phyloP scores from a whole-genome alignment of 2,113 vertebrate species.

The Nyctibius bracteatus region DNA sequence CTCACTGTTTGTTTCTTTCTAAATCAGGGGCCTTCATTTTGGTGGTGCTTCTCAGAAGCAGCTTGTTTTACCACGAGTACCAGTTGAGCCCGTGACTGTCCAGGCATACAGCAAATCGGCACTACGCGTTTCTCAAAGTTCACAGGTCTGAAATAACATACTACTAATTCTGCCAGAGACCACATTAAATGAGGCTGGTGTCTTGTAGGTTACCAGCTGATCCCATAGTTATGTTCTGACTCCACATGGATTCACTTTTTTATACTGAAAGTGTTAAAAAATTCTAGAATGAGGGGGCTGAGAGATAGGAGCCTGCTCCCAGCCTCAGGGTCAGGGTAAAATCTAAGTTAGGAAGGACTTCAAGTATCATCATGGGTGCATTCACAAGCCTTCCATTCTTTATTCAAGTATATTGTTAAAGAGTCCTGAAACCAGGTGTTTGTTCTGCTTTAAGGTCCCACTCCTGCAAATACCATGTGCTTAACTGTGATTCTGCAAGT shows the following conservation, averaged over 20 bases:
- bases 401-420: background rate
- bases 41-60: slow-evolving; percentile 61
- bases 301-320: background rate
- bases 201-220: background rate
- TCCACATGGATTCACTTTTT: background rate
- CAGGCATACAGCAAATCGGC: background rate
- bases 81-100: background rate
- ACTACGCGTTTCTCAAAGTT: slow-evolving; percentile 15
- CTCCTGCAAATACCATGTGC: background rate
- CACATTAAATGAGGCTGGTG: background rate
- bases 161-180: background rate
- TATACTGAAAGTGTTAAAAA: background rate
- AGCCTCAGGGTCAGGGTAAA: background rate
- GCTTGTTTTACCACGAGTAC: slow-evolving; percentile 54
- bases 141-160: slow-evolving; percentile 73
- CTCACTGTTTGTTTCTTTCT: background rate
- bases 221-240: background rate
- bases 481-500: background rate
- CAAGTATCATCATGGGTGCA: background rate
- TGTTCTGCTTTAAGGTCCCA: background rate
- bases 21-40: slow-evolving; percentile 68
- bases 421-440: background rate
- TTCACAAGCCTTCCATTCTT: background rate
- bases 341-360: background rate
- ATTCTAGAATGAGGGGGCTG: background rate